These are phyloP conservation scores for Botrylloides violaceus DNA, from an alignment of 23 tunicate genomes.

Conservation along the genomic window DNA sequence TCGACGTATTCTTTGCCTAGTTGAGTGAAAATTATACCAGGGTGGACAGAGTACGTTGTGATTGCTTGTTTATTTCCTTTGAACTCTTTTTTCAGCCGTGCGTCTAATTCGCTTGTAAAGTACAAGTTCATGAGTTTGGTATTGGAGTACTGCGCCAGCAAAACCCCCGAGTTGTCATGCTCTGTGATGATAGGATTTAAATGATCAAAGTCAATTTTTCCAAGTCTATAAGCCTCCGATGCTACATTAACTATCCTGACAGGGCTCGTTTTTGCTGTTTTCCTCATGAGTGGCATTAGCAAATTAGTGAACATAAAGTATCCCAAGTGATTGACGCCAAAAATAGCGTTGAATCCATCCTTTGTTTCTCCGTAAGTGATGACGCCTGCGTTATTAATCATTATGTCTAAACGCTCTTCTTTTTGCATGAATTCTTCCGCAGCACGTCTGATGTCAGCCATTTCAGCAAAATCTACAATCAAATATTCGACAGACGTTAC, in stretches of 20 bases:
- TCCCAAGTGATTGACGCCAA: constrained; percentile 4
- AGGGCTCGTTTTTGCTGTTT: neutral
- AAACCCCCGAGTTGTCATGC: neutral
- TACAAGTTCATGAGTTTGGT: constrained; percentile 8
- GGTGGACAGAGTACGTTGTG: constrained; percentile 9
- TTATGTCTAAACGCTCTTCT: constrained; percentile 1
- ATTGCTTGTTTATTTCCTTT: neutral
- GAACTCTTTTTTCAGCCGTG: neutral
- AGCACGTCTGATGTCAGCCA: neutral
- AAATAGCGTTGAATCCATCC: neutral
- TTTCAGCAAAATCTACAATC: neutral
- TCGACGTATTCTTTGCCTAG: neutral
- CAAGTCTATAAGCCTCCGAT: neutral
- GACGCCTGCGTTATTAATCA: constrained; percentile 3
- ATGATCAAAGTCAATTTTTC: neutral
- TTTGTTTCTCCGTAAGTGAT: neutral
- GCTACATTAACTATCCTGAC: constrained; percentile 3
- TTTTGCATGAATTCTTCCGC: constrained; percentile 1
- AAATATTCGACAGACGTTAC: neutral
- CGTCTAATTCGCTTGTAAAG: neutral
- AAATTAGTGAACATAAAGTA: constrained; percentile 1
- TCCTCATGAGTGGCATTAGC: constrained; percentile 14
- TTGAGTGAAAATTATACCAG: neutral
- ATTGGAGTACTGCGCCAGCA: neutral
- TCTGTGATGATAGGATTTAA: neutral